Base-by-base conservation (phyloP, 2,113 vertebrate genomes). In the Vidua chalybeata region DNA sequence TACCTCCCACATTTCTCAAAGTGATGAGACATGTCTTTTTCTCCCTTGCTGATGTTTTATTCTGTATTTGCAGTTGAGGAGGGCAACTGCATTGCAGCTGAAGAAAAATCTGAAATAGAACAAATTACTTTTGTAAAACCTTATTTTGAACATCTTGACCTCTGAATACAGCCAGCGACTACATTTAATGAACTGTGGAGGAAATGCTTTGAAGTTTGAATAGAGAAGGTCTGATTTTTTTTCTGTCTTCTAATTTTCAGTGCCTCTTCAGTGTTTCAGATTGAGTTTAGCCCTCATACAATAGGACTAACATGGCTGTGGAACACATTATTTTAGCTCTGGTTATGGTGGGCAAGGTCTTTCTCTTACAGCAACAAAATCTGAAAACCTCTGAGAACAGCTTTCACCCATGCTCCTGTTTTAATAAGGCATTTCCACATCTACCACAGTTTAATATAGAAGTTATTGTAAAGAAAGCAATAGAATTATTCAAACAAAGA, bases 71-170 rank as follows among this genome's bases (percentile, higher is more conserved):
- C 39, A 71, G 22, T 41, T 43, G 15, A 66, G 37, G 41, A 92
- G n/a, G 26, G 15, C n/a, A 68, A 91, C 37, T 75, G 39, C 48
- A 58, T 46, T 82, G 69, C 72, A 93, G 59, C 31, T 71, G 72
- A 85, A 86, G 63, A 76, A 17, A 76, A 88, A 73, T 74, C 55
- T 80, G 72, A 88, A 94, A 77, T 43, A 91, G 67, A 94, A 45
- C 23, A 90, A 58, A 14, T 33, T 14, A 71, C n/a, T 83, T 87
- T 21, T 1, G 3, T 71, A 67, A 85, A 83, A 88, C 24, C 26
- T 80, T 78, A 55, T 66, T 90, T 80, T 16, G 18, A n/a, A 10
- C 28, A 88, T 48, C 55, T 35, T 30, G 77, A 54, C 27, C 5
- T 84, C 64, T 84, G 61, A 72, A 75, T 91, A 43, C 24, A 91